These are phyloP conservation scores for Actinemys pallida DNA, from an alignment of 2,113 vertebrate species.

Conservation along the genomic window DNA sequence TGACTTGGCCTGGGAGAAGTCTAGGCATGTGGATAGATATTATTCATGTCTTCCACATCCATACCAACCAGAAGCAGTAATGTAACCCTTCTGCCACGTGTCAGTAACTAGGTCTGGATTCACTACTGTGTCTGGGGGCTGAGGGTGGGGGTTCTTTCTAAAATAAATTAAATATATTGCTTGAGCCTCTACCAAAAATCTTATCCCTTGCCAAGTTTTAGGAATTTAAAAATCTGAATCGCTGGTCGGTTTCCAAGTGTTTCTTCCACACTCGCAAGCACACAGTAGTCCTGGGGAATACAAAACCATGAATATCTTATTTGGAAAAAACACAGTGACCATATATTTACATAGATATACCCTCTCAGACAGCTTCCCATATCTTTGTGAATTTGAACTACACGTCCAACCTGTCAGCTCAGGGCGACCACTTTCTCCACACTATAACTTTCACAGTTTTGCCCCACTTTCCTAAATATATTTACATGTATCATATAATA, in stretches of 20 bases:
- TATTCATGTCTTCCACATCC: too few species aligned
- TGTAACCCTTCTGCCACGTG: too few species aligned
- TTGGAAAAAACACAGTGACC: not conserved
- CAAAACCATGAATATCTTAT: not conserved
- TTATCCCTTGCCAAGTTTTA: not conserved
- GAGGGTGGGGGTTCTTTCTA: not conserved
- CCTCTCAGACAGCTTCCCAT: not conserved
- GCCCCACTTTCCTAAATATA: not conserved
- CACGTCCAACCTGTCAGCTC: not conserved
- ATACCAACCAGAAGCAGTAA: too few species aligned
- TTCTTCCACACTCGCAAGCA: not conserved
- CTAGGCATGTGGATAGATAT: too few species aligned
- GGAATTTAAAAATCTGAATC: not conserved
- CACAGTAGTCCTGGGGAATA: not conserved
- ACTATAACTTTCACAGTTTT: not conserved
- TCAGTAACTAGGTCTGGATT: too few species aligned
- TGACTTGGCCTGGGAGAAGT: too few species aligned
- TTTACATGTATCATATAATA: not conserved
- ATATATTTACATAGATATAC: not conserved
- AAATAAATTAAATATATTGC: not conserved
- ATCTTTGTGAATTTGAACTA: not conserved
- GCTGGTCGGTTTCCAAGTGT: not conserved
- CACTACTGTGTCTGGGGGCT: too few species aligned
- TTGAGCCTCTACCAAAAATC: not conserved
- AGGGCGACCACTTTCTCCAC: not conserved